Percentiles rank a stretch among this genome's conserved stretches.
Evolutionary conservation across 2,888 invertebrate genomes (phyloP).

Genomic region (Pardosa pseudoannulata): DNA sequence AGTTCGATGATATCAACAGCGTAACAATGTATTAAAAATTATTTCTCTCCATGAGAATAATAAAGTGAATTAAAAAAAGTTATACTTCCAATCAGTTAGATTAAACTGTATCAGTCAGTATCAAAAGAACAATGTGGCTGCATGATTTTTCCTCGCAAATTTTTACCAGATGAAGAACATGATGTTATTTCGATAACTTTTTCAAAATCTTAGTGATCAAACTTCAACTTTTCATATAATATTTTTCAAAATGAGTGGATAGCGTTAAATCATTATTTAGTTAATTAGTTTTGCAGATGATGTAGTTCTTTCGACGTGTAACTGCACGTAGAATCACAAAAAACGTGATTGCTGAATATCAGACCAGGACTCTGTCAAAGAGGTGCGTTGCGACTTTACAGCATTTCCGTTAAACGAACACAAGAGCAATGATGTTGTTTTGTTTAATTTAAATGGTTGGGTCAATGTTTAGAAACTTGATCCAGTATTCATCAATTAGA

Average conservation of each 20-base stretch:
- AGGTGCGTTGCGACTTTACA: conserved; percentile 9
- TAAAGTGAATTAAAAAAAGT: too few relatives aligned
- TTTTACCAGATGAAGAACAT: background rate
- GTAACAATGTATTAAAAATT: too few relatives aligned
- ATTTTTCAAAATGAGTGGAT: background rate
- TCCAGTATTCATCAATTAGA: too few relatives aligned
- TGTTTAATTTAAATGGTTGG: too few relatives aligned
- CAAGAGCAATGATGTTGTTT: background rate
- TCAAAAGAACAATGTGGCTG: background rate
- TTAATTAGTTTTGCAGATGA: background rate
- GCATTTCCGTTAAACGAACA: background rate
- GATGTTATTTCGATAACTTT: background rate
- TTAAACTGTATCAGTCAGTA: too few relatives aligned
- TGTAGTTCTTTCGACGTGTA: background rate
- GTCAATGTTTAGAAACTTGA: too few relatives aligned
- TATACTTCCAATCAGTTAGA: too few relatives aligned
- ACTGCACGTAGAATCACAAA: conserved; percentile 5
- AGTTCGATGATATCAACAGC: too few relatives aligned
- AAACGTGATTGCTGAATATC: conserved; percentile 14
- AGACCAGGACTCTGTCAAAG: conserved; percentile 17
- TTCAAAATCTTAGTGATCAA: too few relatives aligned
- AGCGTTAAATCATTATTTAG: background rate
- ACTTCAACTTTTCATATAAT: background rate
- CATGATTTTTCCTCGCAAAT: background rate
- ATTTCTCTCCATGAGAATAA: too few relatives aligned